Conservation (phyloP, 2,888 invertebrate species). For the Helleia helle region DNA sequence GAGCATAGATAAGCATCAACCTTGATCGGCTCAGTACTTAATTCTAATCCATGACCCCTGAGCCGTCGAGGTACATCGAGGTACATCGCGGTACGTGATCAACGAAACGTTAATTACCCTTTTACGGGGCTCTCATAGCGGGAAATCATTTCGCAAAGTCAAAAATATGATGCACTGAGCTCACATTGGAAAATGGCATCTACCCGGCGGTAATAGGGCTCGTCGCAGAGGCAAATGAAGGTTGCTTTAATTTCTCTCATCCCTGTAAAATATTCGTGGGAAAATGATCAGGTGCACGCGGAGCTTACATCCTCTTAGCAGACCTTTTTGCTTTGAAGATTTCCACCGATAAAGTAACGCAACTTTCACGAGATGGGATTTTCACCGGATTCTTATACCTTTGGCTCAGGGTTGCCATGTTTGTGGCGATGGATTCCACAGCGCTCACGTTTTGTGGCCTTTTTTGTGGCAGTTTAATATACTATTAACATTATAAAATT, state of each 20-base stretch:
- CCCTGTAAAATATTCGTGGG: conserved; percentile 26
- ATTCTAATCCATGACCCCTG: too few species aligned
- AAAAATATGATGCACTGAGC: background rate
- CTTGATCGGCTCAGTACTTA: too few species aligned
- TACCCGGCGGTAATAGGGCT: conserved; percentile 2
- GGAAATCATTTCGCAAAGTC: too few species aligned
- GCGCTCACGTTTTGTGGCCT: too few species aligned
- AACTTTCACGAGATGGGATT: conserved; percentile 31
- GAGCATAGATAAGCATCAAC: too few species aligned
- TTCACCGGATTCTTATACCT: conserved; percentile 21
- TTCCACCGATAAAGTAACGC: conserved; percentile 34
- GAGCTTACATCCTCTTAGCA: conserved; percentile 20
- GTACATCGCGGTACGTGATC: too few species aligned
- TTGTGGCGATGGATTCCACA: background rate
- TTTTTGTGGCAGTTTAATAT: too few species aligned
- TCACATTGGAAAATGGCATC: background rate
- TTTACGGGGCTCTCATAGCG: too few species aligned
- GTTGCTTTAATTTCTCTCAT: conserved; percentile 20
- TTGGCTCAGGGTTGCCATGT: background rate
- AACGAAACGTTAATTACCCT: too few species aligned
- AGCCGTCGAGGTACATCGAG: too few species aligned
- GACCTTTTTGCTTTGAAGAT: conserved; percentile 40
- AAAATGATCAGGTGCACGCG: conserved; percentile 25
- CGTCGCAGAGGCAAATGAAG: conserved; percentile 10
- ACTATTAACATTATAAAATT: too few species aligned